Conservation (phyloP, 2,797 vertebrate genomes). For the Lates japonicus region DNA sequence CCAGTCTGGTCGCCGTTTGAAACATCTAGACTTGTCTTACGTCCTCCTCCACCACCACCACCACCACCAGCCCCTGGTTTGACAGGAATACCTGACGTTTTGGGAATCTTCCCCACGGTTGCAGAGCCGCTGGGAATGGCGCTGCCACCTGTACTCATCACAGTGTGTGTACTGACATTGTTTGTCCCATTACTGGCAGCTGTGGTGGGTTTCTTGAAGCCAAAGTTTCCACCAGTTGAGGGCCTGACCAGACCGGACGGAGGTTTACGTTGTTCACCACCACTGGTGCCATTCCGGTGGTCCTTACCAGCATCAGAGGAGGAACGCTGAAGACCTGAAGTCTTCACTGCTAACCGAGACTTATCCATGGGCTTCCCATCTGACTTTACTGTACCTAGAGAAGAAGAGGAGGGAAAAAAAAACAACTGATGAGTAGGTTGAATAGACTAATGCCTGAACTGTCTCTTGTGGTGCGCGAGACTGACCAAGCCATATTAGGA, state of each 20-base stretch:
- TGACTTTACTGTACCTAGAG: slow-evolving; percentile 72
- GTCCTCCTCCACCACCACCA: slow-evolving; percentile 76
- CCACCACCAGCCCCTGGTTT: slow-evolving; percentile 86
- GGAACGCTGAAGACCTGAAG: slow-evolving; percentile 92
- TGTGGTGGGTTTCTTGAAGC: slow-evolving; percentile 92
- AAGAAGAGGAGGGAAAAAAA: slow-evolving; percentile 2
- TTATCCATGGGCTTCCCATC: slow-evolving; percentile 88
- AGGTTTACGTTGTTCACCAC: slow-evolving; percentile 91
- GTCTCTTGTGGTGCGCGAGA: slow-evolving; percentile 48
- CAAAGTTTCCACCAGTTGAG: slow-evolving; percentile 91
- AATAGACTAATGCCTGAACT: slow-evolving; percentile 16
- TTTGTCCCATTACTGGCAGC: slow-evolving; percentile 85
- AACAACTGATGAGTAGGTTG: slow-evolving; percentile 39
- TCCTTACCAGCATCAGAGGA: slow-evolving; percentile 95
- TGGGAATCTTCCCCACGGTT: slow-evolving; percentile 90
- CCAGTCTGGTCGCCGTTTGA: slow-evolving; percentile 89
- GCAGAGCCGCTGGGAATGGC: slow-evolving; percentile 76
- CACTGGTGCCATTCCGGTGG: slow-evolving; percentile 69
- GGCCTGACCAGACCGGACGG: slow-evolving; percentile 93
- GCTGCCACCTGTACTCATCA: slow-evolving; percentile 84
- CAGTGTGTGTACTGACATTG: slow-evolving; percentile 75
- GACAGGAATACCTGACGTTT: slow-evolving; percentile 94
- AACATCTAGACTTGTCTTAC: slow-evolving; percentile 95
- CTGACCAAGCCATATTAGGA: slow-evolving; percentile 60
- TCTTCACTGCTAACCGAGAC: slow-evolving; percentile 91